phyloP scores from a whole-genome alignment of 2,888 invertebrate genomes.

The Serripes groenlandicus region DNA sequence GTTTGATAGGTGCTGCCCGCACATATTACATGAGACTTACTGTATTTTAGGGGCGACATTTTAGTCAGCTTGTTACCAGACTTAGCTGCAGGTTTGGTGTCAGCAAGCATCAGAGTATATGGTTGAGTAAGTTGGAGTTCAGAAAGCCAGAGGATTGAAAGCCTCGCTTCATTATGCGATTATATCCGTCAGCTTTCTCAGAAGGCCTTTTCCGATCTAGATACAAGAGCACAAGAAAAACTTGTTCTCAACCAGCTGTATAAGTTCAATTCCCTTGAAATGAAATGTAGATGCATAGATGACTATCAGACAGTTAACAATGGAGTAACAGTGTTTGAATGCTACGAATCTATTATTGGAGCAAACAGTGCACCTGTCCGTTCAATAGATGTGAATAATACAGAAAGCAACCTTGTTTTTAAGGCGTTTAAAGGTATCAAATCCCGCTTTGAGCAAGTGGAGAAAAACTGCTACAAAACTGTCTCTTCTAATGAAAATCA shows the following conservation, averaged over 20 bases:
- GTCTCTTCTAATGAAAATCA: neutral
- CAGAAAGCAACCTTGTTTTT: neutral
- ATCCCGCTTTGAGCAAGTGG: constrained; percentile 14
- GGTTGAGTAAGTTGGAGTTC: constrained; percentile 26
- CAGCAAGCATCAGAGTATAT: constrained; percentile 22
- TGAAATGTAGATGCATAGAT: constrained; percentile 62
- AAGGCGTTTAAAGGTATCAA: neutral
- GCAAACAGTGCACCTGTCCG: constrained; percentile 29
- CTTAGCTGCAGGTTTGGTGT: constrained; percentile 40
- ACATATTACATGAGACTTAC: constrained; percentile 15
- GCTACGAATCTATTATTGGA: constrained; percentile 53
- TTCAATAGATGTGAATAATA: constrained; percentile 11
- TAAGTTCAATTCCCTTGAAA: constrained; percentile 45
- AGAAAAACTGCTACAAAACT: neutral
- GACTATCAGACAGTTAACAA: constrained; percentile 48
- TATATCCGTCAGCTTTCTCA: constrained; percentile 28
- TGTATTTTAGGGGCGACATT: constrained; percentile 26
- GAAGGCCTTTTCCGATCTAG: constrained; percentile 33
- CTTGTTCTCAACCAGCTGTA: constrained; percentile 32
- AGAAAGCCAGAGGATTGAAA: constrained; percentile 13
- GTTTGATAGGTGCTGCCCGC: constrained; percentile 33
- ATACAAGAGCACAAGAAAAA: constrained; percentile 33
- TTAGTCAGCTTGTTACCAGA: neutral
- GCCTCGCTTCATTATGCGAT: constrained; percentile 26
- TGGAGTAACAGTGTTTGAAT: constrained; percentile 54